phyloP scores from a whole-genome alignment of 2,888 invertebrate species.

The Piscicola geometra region DNA sequence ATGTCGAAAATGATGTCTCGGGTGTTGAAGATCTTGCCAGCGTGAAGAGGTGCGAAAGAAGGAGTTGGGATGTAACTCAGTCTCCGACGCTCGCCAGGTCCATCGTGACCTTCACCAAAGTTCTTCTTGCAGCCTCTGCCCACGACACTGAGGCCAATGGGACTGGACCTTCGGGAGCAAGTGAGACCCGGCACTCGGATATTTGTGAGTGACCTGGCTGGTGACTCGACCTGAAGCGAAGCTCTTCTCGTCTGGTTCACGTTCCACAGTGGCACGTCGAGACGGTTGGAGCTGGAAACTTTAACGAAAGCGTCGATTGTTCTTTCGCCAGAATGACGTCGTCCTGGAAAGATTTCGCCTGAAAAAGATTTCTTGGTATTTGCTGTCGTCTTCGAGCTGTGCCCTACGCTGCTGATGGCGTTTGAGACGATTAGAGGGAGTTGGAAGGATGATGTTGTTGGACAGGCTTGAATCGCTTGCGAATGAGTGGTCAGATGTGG shows the following conservation, averaged over 20 bases:
- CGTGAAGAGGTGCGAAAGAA: background rate
- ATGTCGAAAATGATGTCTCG: slow-evolving; percentile 65
- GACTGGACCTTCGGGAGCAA: slow-evolving; percentile 13
- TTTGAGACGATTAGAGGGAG: background rate
- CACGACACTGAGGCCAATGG: slow-evolving; percentile 4
- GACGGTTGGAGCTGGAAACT: slow-evolving; percentile 17
- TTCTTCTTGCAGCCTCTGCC: slow-evolving; percentile 2
- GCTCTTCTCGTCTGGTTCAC: slow-evolving; percentile 17
- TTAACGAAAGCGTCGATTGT: slow-evolving; percentile 31
- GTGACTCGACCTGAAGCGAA: slow-evolving; percentile 35
- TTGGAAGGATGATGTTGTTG: background rate
- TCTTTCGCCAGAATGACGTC: slow-evolving; percentile 32
- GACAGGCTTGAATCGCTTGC: no score
- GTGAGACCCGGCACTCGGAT: background rate
- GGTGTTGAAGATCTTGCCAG: slow-evolving; percentile 50
- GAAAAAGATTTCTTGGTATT: slow-evolving; percentile 27
- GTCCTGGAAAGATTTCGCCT: slow-evolving; percentile 37
- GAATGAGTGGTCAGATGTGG: no score
- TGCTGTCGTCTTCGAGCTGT: no score
- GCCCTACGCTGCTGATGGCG: background rate
- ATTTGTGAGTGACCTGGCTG: background rate
- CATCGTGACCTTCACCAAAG: background rate
- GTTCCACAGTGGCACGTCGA: slow-evolving; percentile 20
- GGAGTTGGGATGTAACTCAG: background rate
- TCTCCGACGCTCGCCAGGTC: background rate